Percentiles rank a stretch among this genome's conserved stretches.
Evolutionary conservation across 2,113 vertebrate genomes (phyloP).

Genomic region (Marmota flaviventris): DNA sequence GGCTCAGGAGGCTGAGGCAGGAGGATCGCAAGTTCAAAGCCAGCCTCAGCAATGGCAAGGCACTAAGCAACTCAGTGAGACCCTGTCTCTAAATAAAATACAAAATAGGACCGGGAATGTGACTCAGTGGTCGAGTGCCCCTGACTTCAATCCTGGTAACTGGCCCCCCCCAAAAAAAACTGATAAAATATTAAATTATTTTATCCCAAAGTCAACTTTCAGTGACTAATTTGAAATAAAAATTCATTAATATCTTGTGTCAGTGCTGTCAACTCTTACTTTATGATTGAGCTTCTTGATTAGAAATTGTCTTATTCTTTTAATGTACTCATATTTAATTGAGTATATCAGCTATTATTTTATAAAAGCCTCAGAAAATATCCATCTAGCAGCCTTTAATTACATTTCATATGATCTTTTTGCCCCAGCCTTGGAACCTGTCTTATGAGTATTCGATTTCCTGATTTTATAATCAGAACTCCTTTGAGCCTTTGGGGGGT

Average conservation of each 20-base stretch:
- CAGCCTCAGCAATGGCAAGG: too few relatives aligned
- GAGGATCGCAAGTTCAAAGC: too few relatives aligned
- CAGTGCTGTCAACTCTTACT: background rate
- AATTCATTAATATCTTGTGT: conserved; percentile 56
- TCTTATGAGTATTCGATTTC: conserved; percentile 52
- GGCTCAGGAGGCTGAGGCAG: too few relatives aligned
- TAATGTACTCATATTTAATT: conserved; percentile 54
- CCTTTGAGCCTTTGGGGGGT: conserved; percentile 23
- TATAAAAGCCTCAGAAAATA: conserved; percentile 51
- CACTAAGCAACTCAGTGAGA: too few relatives aligned
- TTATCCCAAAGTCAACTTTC: background rate
- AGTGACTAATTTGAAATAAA: background rate
- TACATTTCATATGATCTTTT: background rate
- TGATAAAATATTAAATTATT: background rate
- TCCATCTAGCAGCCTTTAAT: background rate
- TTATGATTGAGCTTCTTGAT: conserved; percentile 24
- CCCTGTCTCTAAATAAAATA: too few relatives aligned
- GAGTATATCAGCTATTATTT: background rate
- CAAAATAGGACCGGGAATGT: too few relatives aligned
- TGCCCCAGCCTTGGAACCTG: background rate
- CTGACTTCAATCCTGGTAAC: too few relatives aligned
- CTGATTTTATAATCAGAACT: conserved; percentile 50
- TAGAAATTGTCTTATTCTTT: conserved; percentile 40
- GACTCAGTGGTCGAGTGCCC: too few relatives aligned
- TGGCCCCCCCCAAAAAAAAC: too few relatives aligned